Conservation (phyloP, 2,113 vertebrate genomes). For the Sceloporus undulatus region DNA sequence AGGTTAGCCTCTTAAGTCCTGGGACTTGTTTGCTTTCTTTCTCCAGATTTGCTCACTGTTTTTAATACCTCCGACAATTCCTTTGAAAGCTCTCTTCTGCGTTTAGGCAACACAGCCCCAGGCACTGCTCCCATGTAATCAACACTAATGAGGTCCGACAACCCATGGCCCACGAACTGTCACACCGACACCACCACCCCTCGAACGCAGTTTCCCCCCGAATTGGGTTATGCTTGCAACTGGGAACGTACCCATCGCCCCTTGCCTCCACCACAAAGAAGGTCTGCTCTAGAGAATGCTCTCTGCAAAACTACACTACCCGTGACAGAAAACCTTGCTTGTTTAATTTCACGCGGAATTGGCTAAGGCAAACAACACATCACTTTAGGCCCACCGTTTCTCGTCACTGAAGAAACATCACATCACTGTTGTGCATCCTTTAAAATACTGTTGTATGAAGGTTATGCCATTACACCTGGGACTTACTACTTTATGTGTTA, state of each 20-base stretch:
- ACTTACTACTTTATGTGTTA: too few species aligned
- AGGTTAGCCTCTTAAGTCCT: neutral
- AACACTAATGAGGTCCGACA: constrained; percentile 28
- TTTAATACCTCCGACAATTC: constrained; percentile 49
- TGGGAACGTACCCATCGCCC: too few species aligned
- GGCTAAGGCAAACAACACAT: rapidly evolving
- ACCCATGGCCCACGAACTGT: constrained; percentile 44
- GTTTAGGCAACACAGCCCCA: constrained; percentile 59
- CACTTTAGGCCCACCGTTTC: neutral
- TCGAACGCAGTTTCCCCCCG: neutral
- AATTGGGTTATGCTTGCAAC: neutral
- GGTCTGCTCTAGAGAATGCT: rapidly evolving
- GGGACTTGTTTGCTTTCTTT: neutral
- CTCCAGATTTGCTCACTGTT: constrained; percentile 14
- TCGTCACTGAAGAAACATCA: too few species aligned
- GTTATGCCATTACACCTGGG: too few species aligned
- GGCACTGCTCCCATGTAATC: constrained; percentile 41
- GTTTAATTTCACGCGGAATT: neutral
- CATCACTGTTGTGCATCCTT: too few species aligned
- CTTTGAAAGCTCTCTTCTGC: constrained; percentile 56
- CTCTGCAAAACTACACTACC: neutral
- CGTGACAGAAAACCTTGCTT: rapidly evolving
- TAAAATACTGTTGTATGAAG: too few species aligned
- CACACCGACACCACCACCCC: rapidly evolving
- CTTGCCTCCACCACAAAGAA: neutral